phyloP scores from a whole-genome alignment of 2,113 vertebrate species.

The Buteo buteo region DNA sequence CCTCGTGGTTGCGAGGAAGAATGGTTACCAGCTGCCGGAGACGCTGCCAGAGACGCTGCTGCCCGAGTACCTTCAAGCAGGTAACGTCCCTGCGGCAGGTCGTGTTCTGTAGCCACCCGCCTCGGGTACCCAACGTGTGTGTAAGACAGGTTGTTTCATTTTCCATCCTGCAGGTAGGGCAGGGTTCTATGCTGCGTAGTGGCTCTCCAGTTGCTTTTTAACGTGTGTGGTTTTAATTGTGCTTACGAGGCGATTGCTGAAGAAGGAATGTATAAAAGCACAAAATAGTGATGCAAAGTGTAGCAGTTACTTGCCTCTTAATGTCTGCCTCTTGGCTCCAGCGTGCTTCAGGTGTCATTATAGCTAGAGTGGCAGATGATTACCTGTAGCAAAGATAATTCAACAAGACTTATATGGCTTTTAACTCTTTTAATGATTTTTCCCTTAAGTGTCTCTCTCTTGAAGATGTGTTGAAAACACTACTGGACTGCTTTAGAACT shows the following conservation, averaged over 20 bases:
- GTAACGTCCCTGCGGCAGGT: neutral
- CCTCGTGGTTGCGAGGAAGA: constrained; percentile 93
- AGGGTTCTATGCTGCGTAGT: accelerated
- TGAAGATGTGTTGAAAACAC: neutral
- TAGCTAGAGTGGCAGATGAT: neutral
- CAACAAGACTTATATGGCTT: neutral
- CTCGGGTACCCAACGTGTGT: accelerated
- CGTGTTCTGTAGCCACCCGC: neutral
- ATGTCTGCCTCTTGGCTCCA: neutral
- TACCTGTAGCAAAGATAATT: neutral
- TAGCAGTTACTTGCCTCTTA: neutral
- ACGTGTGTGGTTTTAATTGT: neutral
- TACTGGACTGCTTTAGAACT: neutral
- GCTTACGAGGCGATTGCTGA: neutral
- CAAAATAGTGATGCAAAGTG: neutral
- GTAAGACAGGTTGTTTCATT: neutral
- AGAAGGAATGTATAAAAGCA: neutral
- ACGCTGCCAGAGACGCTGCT: constrained; percentile 82
- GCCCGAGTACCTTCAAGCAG: constrained; percentile 74
- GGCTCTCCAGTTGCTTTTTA: neutral
- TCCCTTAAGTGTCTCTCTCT: neutral
- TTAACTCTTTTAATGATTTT: neutral
- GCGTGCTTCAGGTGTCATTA: neutral
- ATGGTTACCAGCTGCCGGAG: constrained; percentile 89
- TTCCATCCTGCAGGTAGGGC: neutral